Base-by-base conservation (phyloP, 2,113 vertebrate species). In the Thunnus maccoyii region DNA sequence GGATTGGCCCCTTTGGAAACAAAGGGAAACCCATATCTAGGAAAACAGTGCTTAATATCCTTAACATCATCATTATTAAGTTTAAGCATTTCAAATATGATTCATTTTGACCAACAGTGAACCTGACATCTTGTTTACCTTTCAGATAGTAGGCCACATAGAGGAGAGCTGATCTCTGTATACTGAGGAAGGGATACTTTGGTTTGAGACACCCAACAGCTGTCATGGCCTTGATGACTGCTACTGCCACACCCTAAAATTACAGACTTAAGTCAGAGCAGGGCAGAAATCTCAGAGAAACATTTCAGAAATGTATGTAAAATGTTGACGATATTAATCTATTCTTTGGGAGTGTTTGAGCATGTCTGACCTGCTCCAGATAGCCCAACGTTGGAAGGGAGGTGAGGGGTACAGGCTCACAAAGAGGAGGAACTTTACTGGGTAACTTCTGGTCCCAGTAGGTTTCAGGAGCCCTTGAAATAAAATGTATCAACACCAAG, bases 201-300 rank as follows among this genome's bases (percentile, higher is more conserved):
- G 98, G 98, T 93, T 97, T 99, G 58, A 98, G 90, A 86, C 95
- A 95, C 25, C 97, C 97, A 0, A 95, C 96, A 76, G 97, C 96
- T 71, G 96, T 97, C 95, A 99, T 93, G 82, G 97, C 97, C 93
- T 98, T 98, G 89, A 98, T 98, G 50, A 99, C 88, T 66, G 96
- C 90, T 25, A 92, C 94, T 73, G 97, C 95, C 12, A 94, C 93
- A 63, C 97, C 97, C 98, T 99, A 75, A 52, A 88, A 62, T 44
- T 30, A 30, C 27, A 30, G 22, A 22, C 22, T 30, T 9, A 47
- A 56, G 3, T 65, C 14, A 57, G 54, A 69, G 5, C 7, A 65
- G 1, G 11, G 2, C 68, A 25, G 20, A 48, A 10, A 18, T 46
- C 15, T 44, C 56, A 69, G 41, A 62, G 3, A 48, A 25, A 48